Percentiles rank a stretch among this genome's conserved stretches.
Evolutionary conservation across 2,888 invertebrate species (phyloP).

Genomic region (Megamerina dolium): DNA sequence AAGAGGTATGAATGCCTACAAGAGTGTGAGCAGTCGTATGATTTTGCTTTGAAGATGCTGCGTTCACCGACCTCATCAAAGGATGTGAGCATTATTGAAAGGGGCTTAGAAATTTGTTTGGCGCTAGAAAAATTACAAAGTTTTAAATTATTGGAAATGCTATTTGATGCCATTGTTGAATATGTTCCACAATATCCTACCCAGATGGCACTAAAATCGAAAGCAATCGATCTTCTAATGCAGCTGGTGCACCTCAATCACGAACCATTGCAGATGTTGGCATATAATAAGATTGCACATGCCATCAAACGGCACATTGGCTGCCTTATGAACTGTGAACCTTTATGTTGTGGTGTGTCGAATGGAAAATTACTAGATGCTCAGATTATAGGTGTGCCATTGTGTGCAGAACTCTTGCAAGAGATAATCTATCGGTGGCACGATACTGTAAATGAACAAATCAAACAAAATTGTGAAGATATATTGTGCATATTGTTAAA

Average conservation of each 20-base stretch:
- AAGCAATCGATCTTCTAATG: constrained; percentile 31
- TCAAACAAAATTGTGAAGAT: constrained; percentile 31
- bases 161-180: constrained; percentile 30
- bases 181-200: constrained; percentile 25
- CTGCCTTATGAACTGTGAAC: constrained; percentile 34
- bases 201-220: constrained; percentile 23
- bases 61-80: too few relatives aligned
- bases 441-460: constrained; percentile 12
- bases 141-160: constrained; percentile 26
- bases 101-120: constrained; percentile 19
- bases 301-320: constrained; percentile 36
- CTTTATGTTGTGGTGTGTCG: constrained; percentile 24
- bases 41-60: constrained; percentile 21
- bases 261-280: constrained; percentile 22
- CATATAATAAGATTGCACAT: constrained; percentile 27
- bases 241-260: constrained; percentile 32
- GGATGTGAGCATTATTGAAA: constrained; percentile 20
- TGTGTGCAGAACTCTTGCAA: constrained; percentile 32
- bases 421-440: constrained; percentile 31
- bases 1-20: constrained; percentile 20
- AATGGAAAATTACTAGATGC: constrained; percentile 25
- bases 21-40: constrained; percentile 21
- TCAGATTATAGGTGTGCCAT: constrained; percentile 40
- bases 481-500: constrained; percentile 37
- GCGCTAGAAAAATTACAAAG: constrained; percentile 36